phyloP scores from a whole-genome alignment of 2,113 vertebrate species.

The Lampris megalopsis region DNA sequence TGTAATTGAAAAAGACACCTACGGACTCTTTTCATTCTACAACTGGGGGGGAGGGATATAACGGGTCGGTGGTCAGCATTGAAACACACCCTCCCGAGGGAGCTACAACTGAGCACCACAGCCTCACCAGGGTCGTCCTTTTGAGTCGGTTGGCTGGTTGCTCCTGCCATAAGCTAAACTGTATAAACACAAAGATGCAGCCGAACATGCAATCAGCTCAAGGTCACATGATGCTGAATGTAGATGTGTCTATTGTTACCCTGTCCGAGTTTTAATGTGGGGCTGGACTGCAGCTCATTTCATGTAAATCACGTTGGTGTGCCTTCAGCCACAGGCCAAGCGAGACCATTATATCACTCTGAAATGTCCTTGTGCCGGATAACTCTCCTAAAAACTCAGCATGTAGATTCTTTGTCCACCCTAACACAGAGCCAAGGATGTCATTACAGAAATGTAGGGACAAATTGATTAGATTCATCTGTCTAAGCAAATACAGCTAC shows the following conservation, averaged over 20 bases:
- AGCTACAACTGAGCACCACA: background rate
- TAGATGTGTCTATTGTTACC: slow-evolving; percentile 16
- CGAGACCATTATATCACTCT: slow-evolving; percentile 31
- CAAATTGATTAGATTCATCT: slow-evolving; percentile 2
- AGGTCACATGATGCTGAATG: slow-evolving; percentile 28
- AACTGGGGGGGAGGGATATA: background rate
- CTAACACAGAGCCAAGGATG: background rate
- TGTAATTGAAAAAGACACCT: slow-evolving; percentile 39
- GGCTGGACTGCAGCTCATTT: slow-evolving; percentile 22
- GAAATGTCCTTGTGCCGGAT: slow-evolving; percentile 63
- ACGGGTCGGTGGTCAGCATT: slow-evolving; percentile 35
- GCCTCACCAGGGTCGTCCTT: slow-evolving; percentile 27
- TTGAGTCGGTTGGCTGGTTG: background rate
- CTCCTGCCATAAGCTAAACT: background rate
- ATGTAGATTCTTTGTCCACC: slow-evolving; percentile 20
- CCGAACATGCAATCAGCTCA: slow-evolving; percentile 17
- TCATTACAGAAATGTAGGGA: background rate
- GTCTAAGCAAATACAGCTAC: background rate
- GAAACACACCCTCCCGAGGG: slow-evolving; percentile 36
- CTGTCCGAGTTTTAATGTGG: slow-evolving; percentile 41
- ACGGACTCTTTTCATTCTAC: slow-evolving; percentile 25
- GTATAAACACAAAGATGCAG: slow-evolving; percentile 16
- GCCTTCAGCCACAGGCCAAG: slow-evolving; percentile 36
- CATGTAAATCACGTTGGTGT: slow-evolving; percentile 40
- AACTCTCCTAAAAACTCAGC: slow-evolving; percentile 36